A percentile compares a stretch with the other conserved stretches of the same genome.
Conservation (phyloP, 2,113 vertebrate species). For the Aythya baeri region DNA sequence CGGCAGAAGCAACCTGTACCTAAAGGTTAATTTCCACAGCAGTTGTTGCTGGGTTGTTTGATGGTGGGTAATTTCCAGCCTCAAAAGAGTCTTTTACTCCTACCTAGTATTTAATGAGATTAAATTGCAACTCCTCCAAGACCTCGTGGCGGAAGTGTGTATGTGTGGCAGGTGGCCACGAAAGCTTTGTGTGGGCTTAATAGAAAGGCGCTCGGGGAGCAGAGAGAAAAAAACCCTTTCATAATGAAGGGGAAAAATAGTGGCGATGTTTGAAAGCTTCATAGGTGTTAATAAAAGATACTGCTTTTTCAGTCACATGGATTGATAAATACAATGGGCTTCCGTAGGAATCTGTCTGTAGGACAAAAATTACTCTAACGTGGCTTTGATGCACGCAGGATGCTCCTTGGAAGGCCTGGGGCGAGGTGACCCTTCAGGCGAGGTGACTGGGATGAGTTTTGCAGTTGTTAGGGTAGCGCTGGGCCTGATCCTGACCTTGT, state of each 20-base stretch:
- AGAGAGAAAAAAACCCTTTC: conserved; percentile 60
- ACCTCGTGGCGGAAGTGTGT: conserved; percentile 26
- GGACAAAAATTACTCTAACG: conserved; percentile 11
- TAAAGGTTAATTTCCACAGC: conserved; percentile 63
- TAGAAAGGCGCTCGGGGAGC: conserved; percentile 33
- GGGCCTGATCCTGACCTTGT: background rate
- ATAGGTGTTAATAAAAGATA: conserved; percentile 56
- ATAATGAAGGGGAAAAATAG: conserved; percentile 57
- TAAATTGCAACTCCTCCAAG: conserved; percentile 52
- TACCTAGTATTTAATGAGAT: conserved; percentile 58
- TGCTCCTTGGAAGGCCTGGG: background rate
- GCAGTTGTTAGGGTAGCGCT: background rate
- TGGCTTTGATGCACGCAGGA: conserved; percentile 10
- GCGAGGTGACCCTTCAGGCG: conserved; percentile 25
- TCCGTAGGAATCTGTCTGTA: conserved; percentile 6
- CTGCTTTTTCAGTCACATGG: conserved; percentile 35
- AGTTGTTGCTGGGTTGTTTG: conserved; percentile 57
- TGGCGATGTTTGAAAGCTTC: conserved; percentile 29
- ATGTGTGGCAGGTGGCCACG: conserved; percentile 55
- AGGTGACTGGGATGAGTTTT: background rate
- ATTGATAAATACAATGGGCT: conserved; percentile 63
- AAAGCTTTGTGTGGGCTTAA: conserved; percentile 59
- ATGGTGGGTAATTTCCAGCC: conserved; percentile 45
- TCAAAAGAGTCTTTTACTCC: conserved; percentile 61
- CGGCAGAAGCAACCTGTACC: conserved; percentile 37